Evolutionary conservation across 2,797 vertebrate species (phyloP).

Genomic region (Acanthornis magna): DNA sequence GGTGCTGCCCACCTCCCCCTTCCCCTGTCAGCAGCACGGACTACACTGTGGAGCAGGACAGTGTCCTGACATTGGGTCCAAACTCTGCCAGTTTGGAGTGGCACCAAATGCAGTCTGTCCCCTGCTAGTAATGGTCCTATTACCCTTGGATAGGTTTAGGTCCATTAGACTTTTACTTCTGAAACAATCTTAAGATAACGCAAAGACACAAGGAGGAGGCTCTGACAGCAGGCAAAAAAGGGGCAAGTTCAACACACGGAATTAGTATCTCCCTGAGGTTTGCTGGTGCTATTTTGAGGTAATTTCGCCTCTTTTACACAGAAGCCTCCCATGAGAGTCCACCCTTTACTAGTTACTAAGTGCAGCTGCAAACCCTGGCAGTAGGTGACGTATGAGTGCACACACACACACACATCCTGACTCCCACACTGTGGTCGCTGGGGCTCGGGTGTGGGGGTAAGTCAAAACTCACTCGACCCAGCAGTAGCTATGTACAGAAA

Average conservation of each 20-base stretch:
- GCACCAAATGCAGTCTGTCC: background rate
- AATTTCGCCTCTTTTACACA: background rate
- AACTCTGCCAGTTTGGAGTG: background rate
- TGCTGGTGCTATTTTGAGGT: background rate
- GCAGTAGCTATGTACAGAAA: background rate
- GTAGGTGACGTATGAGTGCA: background rate
- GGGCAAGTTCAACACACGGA: accelerated
- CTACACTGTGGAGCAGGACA: accelerated
- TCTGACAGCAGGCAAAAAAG: background rate
- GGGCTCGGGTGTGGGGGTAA: background rate
- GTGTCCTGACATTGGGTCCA: background rate
- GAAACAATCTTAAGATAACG: background rate
- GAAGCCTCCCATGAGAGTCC: background rate
- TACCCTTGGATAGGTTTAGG: background rate
- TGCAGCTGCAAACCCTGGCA: background rate
- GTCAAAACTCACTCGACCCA: background rate
- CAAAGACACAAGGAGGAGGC: background rate
- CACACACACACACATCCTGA: too few relatives aligned
- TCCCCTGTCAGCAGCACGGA: accelerated
- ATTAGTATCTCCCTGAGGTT: background rate
- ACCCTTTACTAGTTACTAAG: background rate
- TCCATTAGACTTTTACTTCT: background rate
- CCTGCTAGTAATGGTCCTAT: background rate
- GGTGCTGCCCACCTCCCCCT: background rate
- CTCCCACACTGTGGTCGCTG: background rate